Evolutionary conservation across 2,797 vertebrate species (phyloP).

Genomic region (Pantherophis vulpinus): DNA sequence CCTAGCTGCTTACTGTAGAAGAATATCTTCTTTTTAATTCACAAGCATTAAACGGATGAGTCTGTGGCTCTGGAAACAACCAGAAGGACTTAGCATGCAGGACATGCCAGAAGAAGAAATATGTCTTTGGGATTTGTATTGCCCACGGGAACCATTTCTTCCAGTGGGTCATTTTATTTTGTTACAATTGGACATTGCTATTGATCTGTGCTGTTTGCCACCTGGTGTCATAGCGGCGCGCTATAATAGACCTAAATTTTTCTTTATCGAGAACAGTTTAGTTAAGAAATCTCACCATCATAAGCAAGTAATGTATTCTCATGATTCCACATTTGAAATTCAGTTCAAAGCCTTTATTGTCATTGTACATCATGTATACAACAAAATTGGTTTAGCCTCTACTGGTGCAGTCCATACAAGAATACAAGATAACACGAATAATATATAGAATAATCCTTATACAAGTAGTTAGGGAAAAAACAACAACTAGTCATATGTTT

Average conservation of each 20-base stretch:
- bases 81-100: conserved; percentile 61
- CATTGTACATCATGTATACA: too few species aligned
- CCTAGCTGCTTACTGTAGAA: conserved; percentile 43
- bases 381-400: too few species aligned
- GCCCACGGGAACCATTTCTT: conserved; percentile 70
- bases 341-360: too few species aligned
- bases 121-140: conserved; percentile 69
- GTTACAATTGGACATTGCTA: conserved; percentile 73
- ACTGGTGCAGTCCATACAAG: too few species aligned
- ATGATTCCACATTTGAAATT: not conserved
- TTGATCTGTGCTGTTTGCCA: conserved; percentile 73
- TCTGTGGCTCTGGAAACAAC: conserved; percentile 54
- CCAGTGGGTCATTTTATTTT: conserved; percentile 76
- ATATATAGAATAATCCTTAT: too few species aligned
- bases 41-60: conserved; percentile 28
- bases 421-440: too few species aligned
- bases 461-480: too few species aligned
- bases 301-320: not conserved
- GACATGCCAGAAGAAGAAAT: conserved; percentile 66
- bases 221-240: conserved; percentile 72
- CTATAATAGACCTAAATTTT: conserved; percentile 18
- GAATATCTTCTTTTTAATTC: conserved; percentile 41
- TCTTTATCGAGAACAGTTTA: conserved; percentile 2
- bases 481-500: too few species aligned
- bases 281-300: conserved; percentile 18